Conservation (phyloP, 2,113 vertebrate species). For the Microcebus lehilahytsara region DNA sequence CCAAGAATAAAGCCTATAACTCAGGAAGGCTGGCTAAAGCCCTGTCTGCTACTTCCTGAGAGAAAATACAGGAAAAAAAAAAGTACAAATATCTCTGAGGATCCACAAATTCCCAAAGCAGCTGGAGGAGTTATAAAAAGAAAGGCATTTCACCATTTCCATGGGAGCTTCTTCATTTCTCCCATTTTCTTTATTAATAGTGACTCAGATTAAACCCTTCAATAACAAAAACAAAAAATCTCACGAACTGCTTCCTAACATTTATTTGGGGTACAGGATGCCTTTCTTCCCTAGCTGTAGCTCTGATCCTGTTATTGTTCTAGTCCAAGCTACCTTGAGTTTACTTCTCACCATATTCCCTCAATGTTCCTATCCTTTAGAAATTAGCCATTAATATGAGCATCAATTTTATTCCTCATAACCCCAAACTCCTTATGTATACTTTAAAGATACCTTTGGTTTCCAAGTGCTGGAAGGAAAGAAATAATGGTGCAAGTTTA, state of each 20-base stretch:
- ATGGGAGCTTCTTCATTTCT: constrained; percentile 61
- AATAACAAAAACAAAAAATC: not conserved
- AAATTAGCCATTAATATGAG: not conserved
- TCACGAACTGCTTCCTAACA: not conserved
- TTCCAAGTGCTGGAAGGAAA: not conserved
- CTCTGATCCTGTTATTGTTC: not conserved
- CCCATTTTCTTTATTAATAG: constrained; percentile 60
- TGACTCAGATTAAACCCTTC: constrained; percentile 26
- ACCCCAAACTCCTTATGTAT: not conserved
- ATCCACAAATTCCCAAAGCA: constrained; percentile 61
- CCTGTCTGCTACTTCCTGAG: constrained; percentile 50
- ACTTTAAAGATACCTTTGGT: not conserved
- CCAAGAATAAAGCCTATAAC: not conserved
- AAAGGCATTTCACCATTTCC: constrained; percentile 66
- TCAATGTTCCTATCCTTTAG: not conserved
- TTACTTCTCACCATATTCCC: not conserved
- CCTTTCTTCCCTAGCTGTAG: not conserved
- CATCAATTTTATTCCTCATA: not conserved
- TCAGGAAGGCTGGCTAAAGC: not conserved
- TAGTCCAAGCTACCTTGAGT: too few relatives aligned
- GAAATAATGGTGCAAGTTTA: not conserved
- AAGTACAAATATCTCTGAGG: not conserved
- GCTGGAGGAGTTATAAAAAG: constrained; percentile 75
- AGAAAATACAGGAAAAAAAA: constrained; percentile 12
- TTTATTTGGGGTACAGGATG: not conserved